Evolutionary conservation across 2,113 vertebrate species (phyloP).

Genomic region (Hemiscyllium ocellatum): DNA sequence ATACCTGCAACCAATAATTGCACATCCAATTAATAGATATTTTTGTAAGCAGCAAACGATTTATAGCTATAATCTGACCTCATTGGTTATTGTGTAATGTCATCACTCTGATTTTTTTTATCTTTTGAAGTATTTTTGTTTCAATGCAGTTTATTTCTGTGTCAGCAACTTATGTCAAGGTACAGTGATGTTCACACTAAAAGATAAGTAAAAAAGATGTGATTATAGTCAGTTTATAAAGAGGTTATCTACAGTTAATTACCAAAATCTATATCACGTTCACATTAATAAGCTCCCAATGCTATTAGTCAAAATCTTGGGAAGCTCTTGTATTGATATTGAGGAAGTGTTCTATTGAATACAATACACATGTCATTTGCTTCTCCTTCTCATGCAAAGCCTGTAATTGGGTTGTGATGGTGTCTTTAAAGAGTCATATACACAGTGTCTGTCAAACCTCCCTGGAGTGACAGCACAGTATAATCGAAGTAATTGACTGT

Average conservation of each 20-base stretch:
- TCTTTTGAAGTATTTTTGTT: background rate
- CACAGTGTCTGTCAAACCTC: slow-evolving; percentile 37
- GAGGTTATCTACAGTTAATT: background rate
- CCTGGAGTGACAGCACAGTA: slow-evolving; percentile 25
- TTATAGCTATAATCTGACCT: background rate
- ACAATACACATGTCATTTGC: background rate
- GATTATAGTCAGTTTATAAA: background rate
- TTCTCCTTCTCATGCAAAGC: background rate
- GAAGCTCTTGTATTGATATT: background rate
- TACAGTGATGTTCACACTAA: background rate
- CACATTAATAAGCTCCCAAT: background rate
- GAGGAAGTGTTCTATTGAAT: slow-evolving; percentile 17
- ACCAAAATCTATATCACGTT: background rate
- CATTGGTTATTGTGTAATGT: background rate
- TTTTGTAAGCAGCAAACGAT: background rate
- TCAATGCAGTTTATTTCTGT: background rate
- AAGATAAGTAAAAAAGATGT: background rate
- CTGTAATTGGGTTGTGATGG: slow-evolving; percentile 35
- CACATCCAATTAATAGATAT: background rate
- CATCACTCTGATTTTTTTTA: background rate
- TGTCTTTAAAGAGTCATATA: slow-evolving; percentile 24
- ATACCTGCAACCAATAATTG: background rate
- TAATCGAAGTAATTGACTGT: slow-evolving; percentile 19
- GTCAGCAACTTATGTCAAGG: background rate
- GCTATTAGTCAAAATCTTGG: background rate